phyloP scores from a whole-genome alignment of 2,888 invertebrate species.

The Idaea aversata region DNA sequence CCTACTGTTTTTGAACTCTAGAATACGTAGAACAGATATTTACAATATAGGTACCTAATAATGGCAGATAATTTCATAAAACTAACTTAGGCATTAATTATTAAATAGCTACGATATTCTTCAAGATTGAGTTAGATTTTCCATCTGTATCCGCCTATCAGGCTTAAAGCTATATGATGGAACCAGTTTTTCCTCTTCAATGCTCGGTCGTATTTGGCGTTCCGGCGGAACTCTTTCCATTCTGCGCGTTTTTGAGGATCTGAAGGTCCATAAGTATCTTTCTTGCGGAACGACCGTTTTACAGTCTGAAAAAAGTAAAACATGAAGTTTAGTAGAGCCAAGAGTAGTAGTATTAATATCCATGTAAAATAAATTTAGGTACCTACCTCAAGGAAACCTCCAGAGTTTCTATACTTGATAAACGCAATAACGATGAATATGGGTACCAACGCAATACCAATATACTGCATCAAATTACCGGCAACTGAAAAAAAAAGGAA shows the following conservation, averaged over 20 bases:
- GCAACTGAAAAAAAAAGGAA: constrained; percentile 52
- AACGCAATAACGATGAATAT: constrained; percentile 53
- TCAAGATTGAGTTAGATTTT: background rate
- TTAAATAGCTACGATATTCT: background rate
- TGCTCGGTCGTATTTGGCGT: constrained; percentile 61
- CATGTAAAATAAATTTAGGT: background rate
- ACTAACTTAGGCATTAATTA: background rate
- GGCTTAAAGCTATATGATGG: constrained; percentile 57
- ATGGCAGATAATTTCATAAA: background rate
- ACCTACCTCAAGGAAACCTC: constrained; percentile 47
- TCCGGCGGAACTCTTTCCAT: constrained; percentile 80
- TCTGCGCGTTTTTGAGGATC: constrained; percentile 72
- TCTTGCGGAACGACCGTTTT: constrained; percentile 65
- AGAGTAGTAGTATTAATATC: background rate
- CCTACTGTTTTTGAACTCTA: background rate
- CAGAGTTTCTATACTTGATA: constrained; percentile 58
- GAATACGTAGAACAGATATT: background rate
- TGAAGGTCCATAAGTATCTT: constrained; percentile 73
- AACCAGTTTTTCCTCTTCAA: constrained; percentile 57
- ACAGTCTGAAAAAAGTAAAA: constrained; percentile 57
- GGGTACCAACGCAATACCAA: constrained; percentile 65
- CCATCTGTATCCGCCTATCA: constrained; percentile 57
- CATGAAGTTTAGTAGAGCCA: background rate
- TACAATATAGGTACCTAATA: background rate
- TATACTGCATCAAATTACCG: constrained; percentile 60